Evolutionary conservation across 2,113 vertebrate genomes (phyloP), one percentile per base, ranked within the genome.

Genomic region (Zosterops hypoxanthus): DNA sequence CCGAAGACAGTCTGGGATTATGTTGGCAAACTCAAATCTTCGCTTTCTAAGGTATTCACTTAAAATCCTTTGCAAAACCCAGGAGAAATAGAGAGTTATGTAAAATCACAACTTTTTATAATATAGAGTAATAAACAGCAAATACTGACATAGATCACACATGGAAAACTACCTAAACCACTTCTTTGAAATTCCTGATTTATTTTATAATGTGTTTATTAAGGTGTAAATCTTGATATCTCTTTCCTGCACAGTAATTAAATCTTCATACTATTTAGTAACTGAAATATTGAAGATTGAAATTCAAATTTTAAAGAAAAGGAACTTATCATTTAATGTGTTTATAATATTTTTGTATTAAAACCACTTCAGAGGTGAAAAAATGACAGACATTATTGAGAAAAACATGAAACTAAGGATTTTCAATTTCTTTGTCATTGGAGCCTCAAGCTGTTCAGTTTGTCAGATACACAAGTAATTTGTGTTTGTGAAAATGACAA

Each of bases 1-100:
- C 99, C 99, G 64, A 98, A 99, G 97, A 99, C 99, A 12, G 99
- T 99, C 55, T 99, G 99, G 99, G 99, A 99, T 95, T 99, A 99
- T 95, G 98, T 99, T 82, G 98, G 98, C 92, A 99, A 99, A 97
- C 98, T 99, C 61, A 99, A 99, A 96, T 99, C 99, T 71, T 99
- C 99, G 11, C 80, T 99, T 70, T 99, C 99, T 86, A 99, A 99
- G 99, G 99, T 98, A 99, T 56, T 95, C 49, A 81, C 90, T 94
- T 82, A 42, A 82, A 89, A 90, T 92, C 47, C 41, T 80, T 42
- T 88, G 59, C 76, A 70, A 78, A 55, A 64, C 71, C 41, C 4
- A 31, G 73, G 52, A 95, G 94, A 84, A 93, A 68, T 71, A 72
- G 34, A 23, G 64, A 82, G 19, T 65, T 63, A 24, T 84, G 28